Conservation (phyloP, 1,140 invertebrate genomes). For the Wiebesia pumilae region DNA sequence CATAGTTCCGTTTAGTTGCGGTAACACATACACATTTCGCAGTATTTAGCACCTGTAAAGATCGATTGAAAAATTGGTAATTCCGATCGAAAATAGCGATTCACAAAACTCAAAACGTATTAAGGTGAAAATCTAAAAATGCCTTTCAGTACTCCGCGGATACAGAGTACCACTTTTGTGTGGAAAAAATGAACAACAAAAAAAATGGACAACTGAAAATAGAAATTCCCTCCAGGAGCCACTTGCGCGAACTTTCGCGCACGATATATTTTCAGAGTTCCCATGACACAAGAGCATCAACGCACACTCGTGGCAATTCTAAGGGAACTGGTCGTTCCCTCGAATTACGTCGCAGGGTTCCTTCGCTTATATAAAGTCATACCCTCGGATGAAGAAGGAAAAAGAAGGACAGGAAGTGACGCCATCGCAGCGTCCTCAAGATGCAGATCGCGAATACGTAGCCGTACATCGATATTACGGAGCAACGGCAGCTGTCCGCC, state of each 20-base stretch:
- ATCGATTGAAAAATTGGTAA: no score
- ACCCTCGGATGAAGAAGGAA: conserved; percentile 24
- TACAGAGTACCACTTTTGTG: no score
- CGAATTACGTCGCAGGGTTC: conserved; percentile 16
- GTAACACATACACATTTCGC: no score
- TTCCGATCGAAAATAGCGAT: no score
- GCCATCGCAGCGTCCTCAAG: conserved; percentile 57
- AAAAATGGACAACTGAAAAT: background rate
- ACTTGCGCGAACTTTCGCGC: background rate
- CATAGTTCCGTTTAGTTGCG: no score
- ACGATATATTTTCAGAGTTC: conserved; percentile 34
- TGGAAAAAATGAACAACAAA: no score
- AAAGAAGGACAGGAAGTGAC: conserved; percentile 70
- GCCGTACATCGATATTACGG: conserved; percentile 23
- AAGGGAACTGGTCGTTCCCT: background rate
- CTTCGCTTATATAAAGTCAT: conserved; percentile 22
- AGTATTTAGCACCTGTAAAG: no score
- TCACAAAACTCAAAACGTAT: no score
- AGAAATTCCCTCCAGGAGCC: background rate
- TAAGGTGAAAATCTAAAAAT: no score
- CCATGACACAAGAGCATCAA: background rate
- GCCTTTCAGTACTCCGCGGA: no score
- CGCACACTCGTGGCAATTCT: no score
- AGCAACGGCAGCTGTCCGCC: conserved; percentile 68
- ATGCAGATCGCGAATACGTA: conserved; percentile 29